Evolutionary conservation across 2,113 vertebrate species (phyloP).

Genomic region (Plestiodon gilberti): DNA sequence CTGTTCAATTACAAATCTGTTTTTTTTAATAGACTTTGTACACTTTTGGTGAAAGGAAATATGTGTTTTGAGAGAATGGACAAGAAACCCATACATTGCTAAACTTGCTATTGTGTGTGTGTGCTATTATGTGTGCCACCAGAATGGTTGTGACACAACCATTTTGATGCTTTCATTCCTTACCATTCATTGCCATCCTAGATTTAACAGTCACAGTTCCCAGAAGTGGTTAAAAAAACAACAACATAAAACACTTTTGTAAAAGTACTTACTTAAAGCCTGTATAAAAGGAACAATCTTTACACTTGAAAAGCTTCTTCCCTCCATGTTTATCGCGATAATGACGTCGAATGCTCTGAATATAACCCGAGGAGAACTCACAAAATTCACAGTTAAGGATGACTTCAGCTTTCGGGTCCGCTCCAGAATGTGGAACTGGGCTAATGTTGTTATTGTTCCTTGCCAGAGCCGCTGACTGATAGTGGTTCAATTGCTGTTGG

Average conservation of each 20-base stretch:
- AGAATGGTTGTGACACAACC: constrained; percentile 47
- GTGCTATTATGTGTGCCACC: constrained; percentile 27
- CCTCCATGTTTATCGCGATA: constrained; percentile 97
- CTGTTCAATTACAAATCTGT: background rate
- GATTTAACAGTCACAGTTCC: constrained; percentile 29
- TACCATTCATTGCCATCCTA: constrained; percentile 24
- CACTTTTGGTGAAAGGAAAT: background rate
- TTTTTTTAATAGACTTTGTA: background rate
- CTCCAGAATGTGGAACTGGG: constrained; percentile 74
- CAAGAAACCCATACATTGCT: background rate
- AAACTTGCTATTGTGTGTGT: background rate
- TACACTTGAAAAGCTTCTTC: constrained; percentile 99
- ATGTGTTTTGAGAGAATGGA: background rate
- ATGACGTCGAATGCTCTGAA: constrained; percentile 97
- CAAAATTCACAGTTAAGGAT: constrained; percentile 97
- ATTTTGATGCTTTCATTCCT: constrained; percentile 16
- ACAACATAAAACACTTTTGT: background rate
- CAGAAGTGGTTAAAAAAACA: constrained; percentile 7
- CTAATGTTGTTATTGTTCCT: constrained; percentile 85
- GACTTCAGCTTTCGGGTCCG: constrained; percentile 79
- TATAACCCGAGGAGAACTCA: constrained; percentile 97
- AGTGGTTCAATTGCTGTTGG: constrained; percentile 94
- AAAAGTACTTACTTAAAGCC: constrained; percentile 92
- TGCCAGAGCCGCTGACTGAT: constrained; percentile 88
- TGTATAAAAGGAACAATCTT: constrained; percentile 97